These are phyloP conservation scores for Brachypteracias leptosomus DNA, from an alignment of 2,113 vertebrate species.

Conservation along the genomic window DNA sequence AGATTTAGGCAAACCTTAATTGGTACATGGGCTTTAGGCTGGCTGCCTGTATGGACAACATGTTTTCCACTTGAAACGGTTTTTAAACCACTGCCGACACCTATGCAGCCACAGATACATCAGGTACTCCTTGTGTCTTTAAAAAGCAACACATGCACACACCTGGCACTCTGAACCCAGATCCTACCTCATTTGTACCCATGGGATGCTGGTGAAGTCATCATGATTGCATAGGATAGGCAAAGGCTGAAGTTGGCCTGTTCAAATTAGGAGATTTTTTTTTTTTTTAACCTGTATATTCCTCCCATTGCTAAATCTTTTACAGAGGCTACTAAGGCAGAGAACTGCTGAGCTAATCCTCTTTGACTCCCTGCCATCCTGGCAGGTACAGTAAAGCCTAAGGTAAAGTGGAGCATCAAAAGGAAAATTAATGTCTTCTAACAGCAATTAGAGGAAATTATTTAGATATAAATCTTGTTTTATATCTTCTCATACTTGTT, in stretches of 20 bases:
- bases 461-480: constrained; percentile 83
- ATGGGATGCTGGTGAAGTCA: constrained; percentile 48
- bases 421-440: constrained; percentile 83
- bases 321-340: constrained; percentile 55
- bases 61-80: neutral
- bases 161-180: neutral
- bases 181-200: constrained; percentile 15
- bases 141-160: neutral
- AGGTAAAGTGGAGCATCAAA: constrained; percentile 81
- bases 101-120: neutral
- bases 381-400: constrained; percentile 75
- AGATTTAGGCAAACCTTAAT: neutral
- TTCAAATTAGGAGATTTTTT: constrained; percentile 4
- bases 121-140: neutral
- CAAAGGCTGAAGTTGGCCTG: constrained; percentile 4
- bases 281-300: neutral
- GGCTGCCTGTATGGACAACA: neutral
- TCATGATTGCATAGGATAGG: constrained; percentile 4
- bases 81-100: neutral
- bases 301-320: constrained; percentile 66
- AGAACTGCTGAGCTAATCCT: constrained; percentile 74
- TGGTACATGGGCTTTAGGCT: neutral
- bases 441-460: constrained; percentile 86
- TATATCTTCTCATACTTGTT: constrained; percentile 80
- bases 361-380: constrained; percentile 78